Percentiles rank a stretch among this genome's conserved stretches.
phyloP scores from a whole-genome alignment of 2,797 vertebrate genomes.

The Sebastolobus altivelis region DNA sequence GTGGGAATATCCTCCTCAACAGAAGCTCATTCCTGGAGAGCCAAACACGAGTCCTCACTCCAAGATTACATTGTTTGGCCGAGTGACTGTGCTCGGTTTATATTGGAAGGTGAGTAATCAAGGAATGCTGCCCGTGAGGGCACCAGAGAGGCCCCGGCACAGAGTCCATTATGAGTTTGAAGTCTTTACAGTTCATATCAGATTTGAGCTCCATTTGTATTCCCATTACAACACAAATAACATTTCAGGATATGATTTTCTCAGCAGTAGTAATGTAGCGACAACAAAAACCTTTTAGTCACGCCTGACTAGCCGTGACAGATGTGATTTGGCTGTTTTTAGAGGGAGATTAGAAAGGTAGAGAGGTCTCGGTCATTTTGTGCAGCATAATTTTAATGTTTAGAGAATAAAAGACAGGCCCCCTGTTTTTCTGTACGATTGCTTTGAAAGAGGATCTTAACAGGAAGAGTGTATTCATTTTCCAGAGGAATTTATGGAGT shows the following conservation, averaged over 20 bases:
- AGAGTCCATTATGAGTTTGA: conserved; percentile 31
- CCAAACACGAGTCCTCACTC: conserved; percentile 67
- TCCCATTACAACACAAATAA: conserved; percentile 57
- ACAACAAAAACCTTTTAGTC: conserved; percentile 63
- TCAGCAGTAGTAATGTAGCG: conserved; percentile 55
- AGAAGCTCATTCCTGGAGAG: conserved; percentile 75
- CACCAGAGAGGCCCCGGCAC: conserved; percentile 17
- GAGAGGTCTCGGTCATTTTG: conserved; percentile 44
- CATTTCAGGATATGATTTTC: conserved; percentile 53
- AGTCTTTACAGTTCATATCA: conserved; percentile 51
- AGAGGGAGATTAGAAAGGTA: conserved; percentile 58
- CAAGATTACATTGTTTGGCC: conserved; percentile 61
- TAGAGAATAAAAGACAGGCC: conserved; percentile 27
- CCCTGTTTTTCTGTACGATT: conserved; percentile 38
- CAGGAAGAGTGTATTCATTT: conserved; percentile 60
- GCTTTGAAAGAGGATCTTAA: conserved; percentile 60
- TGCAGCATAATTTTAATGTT: conserved; percentile 39
- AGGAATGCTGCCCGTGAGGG: conserved; percentile 55
- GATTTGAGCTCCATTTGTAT: conserved; percentile 60
- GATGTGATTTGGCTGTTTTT: conserved; percentile 65
- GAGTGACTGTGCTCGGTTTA: conserved; percentile 49
- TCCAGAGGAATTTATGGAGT: conserved; percentile 51
- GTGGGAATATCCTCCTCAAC: conserved; percentile 63
- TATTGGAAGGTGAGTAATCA: conserved; percentile 66
- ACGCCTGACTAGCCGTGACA: conserved; percentile 49